phyloP scores from a whole-genome alignment of 37 sponge, comb jelly and placozoan species.

The Geodia barretti region DNA sequence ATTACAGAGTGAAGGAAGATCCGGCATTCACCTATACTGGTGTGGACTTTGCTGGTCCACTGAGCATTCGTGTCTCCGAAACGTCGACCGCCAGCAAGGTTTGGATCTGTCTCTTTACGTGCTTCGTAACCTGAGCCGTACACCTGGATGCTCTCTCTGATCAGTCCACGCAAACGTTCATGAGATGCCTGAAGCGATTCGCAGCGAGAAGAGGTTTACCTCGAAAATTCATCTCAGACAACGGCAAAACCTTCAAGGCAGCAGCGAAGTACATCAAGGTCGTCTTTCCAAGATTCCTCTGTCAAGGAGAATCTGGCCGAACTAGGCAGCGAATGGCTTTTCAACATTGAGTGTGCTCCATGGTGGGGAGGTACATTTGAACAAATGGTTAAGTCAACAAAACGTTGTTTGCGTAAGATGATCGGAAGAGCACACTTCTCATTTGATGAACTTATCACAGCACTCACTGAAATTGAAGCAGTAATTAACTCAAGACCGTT shows the following conservation, averaged over 20 bases:
- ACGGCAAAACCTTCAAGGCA: constrained; percentile 29
- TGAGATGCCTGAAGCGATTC: constrained; percentile 5
- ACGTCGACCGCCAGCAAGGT: not conserved
- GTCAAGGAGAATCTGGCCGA: constrained; percentile 4
- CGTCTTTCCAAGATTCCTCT: not conserved
- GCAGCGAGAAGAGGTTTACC: constrained; percentile 22
- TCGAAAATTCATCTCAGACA: constrained; percentile 18
- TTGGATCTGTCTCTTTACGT: constrained; percentile 32
- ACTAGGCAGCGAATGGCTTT: not conserved
- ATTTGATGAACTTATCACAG: constrained; percentile 21
- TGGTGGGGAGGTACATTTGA: constrained; percentile 41
- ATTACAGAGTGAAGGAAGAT: constrained; percentile 1
- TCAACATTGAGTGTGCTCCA: constrained; percentile 20
- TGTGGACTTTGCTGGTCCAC: constrained; percentile 27
- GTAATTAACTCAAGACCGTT: constrained; percentile 17
- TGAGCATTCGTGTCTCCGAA: not conserved
- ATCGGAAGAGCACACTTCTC: constrained; percentile 6
- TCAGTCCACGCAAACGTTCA: constrained; percentile 9
- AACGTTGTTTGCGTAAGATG: constrained; percentile 21
- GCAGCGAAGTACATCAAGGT: not conserved
- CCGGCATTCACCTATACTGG: constrained; percentile 13
- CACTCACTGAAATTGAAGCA: constrained; percentile 8
- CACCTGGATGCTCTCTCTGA: constrained; percentile 12
- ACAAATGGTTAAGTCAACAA: constrained; percentile 17
- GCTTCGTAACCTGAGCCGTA: constrained; percentile 12